A percentile compares a stretch with the other conserved stretches of the same genome.
Conservation (phyloP, 2,113 vertebrate species). For the Panthera uncia region DNA sequence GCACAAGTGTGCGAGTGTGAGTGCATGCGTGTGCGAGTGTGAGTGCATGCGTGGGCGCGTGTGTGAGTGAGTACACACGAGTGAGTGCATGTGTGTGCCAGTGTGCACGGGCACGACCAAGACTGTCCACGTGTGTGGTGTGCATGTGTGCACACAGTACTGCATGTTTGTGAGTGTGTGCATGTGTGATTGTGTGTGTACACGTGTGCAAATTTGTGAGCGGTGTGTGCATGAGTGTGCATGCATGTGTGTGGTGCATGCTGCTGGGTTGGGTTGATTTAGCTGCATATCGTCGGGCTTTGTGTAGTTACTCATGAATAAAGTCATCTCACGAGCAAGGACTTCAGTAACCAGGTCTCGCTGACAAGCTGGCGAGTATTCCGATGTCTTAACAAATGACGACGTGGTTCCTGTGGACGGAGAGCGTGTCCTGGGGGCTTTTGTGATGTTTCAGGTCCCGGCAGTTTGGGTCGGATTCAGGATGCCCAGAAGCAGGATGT, state of each 20-base stretch:
- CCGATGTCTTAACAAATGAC: not conserved
- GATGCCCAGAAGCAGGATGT: rapidly evolving
- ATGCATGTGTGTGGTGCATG: rapidly evolving
- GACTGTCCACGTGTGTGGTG: not conserved
- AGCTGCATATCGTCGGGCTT: not conserved
- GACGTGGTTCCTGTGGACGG: rapidly evolving
- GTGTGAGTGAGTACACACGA: not conserved
- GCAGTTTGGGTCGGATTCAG: not conserved
- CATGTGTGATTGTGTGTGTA: too few relatives aligned
- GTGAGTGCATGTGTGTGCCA: not conserved
- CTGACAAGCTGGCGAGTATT: not conserved
- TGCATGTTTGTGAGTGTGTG: too few relatives aligned
- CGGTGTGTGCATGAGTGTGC: not conserved
- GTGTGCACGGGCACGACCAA: too few relatives aligned
- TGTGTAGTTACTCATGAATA: not conserved
- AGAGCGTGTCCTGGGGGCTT: not conserved
- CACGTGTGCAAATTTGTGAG: not conserved
- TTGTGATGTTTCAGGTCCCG: rapidly evolving
- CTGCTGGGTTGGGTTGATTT: not conserved
- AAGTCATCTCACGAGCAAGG: too few relatives aligned
- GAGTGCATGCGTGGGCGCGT: not conserved
- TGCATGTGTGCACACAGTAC: not conserved
- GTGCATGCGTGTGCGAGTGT: rapidly evolving
- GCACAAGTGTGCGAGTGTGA: too few relatives aligned
- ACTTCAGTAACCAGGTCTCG: not conserved